phyloP scores from a whole-genome alignment of 2,113 vertebrate species.

The Campylorhamphus procurvoides region DNA sequence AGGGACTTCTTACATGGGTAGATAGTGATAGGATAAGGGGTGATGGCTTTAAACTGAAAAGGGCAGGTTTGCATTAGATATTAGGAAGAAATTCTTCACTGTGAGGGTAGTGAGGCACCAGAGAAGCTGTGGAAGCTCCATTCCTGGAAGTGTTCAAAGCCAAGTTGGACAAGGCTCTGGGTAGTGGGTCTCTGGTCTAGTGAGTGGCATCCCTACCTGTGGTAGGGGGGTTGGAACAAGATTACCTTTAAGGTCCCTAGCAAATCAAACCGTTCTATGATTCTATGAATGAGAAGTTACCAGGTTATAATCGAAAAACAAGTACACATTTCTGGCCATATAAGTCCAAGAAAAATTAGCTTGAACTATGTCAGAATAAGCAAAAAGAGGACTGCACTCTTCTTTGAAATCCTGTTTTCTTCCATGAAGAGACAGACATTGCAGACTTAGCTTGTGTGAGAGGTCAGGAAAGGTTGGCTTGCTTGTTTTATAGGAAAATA shows the following conservation, averaged over 20 bases:
- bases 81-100: neutral
- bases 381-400: neutral
- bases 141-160: neutral
- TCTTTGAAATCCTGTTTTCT: neutral
- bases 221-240: neutral
- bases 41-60: neutral
- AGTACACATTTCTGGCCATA: neutral
- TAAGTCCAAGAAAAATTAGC: neutral
- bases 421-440: neutral
- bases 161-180: accelerated
- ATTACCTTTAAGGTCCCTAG: neutral
- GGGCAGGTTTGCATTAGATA: neutral
- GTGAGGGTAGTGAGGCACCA: neutral
- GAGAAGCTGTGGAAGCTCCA: neutral
- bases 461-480: neutral
- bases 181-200: neutral
- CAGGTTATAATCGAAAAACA: neutral
- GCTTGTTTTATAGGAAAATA: neutral
- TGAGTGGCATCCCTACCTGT: neutral
- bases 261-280: neutral
- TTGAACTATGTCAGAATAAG: neutral
- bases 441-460: neutral
- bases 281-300: neutral
- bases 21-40: neutral
- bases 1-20: neutral